Base-by-base conservation (phyloP, 2,113 vertebrate genomes). In the Perca flavescens region DNA sequence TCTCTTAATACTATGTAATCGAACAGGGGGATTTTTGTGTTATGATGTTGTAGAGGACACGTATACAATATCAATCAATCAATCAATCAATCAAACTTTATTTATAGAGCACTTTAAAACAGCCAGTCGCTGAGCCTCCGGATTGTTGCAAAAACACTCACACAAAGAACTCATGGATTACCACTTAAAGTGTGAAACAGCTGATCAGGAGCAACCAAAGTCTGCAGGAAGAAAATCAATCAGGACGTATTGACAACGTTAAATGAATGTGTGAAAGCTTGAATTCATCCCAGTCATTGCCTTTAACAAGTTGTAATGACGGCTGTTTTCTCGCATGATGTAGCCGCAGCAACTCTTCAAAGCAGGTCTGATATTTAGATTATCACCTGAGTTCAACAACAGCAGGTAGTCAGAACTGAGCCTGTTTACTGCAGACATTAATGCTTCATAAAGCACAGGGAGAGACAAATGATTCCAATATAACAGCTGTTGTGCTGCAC, bases 171-270 rank as follows among this genome's bases (percentile, higher is more conserved):
- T 47, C 68, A 87, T 66, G 14, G 63, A 77, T 81, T 50, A 70
- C 22, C 63, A 65, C 64, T 74, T 74, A 64, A 64, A 69, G 62
- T 69, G 63, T 69, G 77, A 74, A 80, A 58, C 57, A 74, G 68
- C 63, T 77, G 34, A 77, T 80, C 19, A 64, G 78, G 63, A 84
- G 65, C 57, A 54, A 62, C 63, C 40, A 31, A 77, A 70, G 62
- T 72, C 66, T 58, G 73, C 62, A 10, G 19, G 47, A 65, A 19
- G 58, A 81, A 77, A 84, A 84, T 84, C 63, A 65, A 74, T 78
- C 31, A n/a, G 17, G 25, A 12, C 5, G 21, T 78, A 74, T 65
- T 74, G 81, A 80, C 77, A 68, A 57, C 49, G 53, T 71, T 53
- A 80, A 87, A 72, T 64, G 16, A 80, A 77, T 28, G 47, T 28